Conservation (phyloP, 2,113 vertebrate species). For the Leiothrix lutea region DNA sequence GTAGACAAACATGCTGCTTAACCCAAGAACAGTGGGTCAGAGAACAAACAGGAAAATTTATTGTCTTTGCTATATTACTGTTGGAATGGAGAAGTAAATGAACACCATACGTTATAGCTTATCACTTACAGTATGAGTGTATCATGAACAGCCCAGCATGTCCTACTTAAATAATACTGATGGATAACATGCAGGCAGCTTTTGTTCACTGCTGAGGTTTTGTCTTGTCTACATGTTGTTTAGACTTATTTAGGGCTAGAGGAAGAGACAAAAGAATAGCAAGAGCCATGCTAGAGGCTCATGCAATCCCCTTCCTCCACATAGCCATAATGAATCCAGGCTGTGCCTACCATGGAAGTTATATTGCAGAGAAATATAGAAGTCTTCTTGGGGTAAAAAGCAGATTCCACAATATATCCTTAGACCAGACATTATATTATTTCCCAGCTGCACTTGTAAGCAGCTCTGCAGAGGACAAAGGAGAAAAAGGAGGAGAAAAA, state of each 20-base stretch:
- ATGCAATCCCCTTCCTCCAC: not conserved
- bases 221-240: constrained; percentile 56
- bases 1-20: constrained; percentile 79
- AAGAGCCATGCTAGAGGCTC: not conserved
- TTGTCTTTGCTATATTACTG: constrained; percentile 73
- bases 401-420: constrained; percentile 25
- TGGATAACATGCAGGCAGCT: constrained; percentile 62
- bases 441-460: constrained; percentile 14
- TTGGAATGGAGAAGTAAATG: constrained; percentile 67
- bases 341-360: not conserved
- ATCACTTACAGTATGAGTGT: constrained; percentile 66
- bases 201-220: constrained; percentile 65
- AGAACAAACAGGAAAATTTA: constrained; percentile 80
- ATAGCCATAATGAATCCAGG: not conserved
- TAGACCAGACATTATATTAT: not conserved
- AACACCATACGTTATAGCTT: constrained; percentile 71
- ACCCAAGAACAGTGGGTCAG: constrained; percentile 76
- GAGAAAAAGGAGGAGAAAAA: not conserved
- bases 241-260: not conserved
- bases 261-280: constrained; percentile 13
- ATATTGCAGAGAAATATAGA: constrained; percentile 12
- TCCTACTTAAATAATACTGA: constrained; percentile 68
- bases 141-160: constrained; percentile 56
- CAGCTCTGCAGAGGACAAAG: constrained; percentile 26
- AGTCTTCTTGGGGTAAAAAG: constrained; percentile 20